phyloP scores from a whole-genome alignment of 2,113 vertebrate genomes.

The Tyrannus savana region DNA sequence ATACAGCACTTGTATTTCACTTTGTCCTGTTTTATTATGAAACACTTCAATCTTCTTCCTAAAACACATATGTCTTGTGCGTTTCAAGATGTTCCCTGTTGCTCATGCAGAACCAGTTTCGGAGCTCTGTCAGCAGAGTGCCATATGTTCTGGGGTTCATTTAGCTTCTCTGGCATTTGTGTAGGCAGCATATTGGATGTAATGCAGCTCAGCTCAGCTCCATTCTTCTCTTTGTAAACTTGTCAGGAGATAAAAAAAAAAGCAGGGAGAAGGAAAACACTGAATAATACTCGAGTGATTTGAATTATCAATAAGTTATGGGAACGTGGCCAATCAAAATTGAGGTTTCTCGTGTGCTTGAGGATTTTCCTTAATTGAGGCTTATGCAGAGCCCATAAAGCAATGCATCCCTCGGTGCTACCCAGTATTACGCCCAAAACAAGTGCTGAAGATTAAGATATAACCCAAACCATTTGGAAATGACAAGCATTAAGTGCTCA shows the following conservation, averaged over 20 bases:
- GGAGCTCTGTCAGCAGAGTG: constrained; percentile 70
- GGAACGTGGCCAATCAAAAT: constrained; percentile 16
- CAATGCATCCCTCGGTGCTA: not conserved
- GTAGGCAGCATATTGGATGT: constrained; percentile 72
- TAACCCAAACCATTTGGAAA: not conserved
- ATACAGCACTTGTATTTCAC: constrained; percentile 77
- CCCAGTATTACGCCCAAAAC: not conserved
- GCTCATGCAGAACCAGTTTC: constrained; percentile 71
- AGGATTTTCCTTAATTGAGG: not conserved
- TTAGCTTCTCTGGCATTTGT: constrained; percentile 71
- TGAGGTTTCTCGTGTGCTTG: not conserved
- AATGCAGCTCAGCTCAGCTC: constrained; percentile 58
- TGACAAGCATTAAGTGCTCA: not conserved
- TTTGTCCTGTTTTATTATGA: constrained; percentile 84
- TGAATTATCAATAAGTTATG: constrained; percentile 23
- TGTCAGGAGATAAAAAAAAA: constrained; percentile 70
- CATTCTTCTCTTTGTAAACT: constrained; percentile 67
- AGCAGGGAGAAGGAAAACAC: constrained; percentile 38
- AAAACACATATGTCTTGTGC: constrained; percentile 81
- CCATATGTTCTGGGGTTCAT: constrained; percentile 78
- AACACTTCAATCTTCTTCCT: constrained; percentile 80
- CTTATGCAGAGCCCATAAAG: not conserved
- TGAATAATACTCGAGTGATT: constrained; percentile 4
- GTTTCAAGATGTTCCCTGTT: constrained; percentile 81
- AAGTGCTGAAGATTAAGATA: constrained; percentile 14